Evolutionary conservation across 2,797 vertebrate genomes (phyloP).

Genomic region (Syngnathus acus): DNA sequence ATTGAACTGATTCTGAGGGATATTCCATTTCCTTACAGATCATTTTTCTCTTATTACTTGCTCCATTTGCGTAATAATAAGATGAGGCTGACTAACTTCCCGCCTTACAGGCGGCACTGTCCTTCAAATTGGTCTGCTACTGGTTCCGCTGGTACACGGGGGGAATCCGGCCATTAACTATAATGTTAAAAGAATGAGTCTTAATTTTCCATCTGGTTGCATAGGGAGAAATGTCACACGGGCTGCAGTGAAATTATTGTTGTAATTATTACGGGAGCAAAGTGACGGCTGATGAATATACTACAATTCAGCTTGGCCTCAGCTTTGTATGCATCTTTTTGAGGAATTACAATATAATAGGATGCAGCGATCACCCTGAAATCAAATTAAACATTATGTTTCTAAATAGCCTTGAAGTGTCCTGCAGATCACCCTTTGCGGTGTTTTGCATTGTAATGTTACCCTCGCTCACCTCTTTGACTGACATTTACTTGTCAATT

Average conservation of each 20-base stretch:
- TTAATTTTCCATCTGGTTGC: slow-evolving; percentile 64
- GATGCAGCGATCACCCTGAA: not conserved
- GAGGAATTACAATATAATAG: not conserved
- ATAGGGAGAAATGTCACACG: slow-evolving; percentile 63
- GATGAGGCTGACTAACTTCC: slow-evolving; percentile 4
- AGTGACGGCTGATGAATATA: slow-evolving; percentile 6
- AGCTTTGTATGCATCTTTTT: not conserved
- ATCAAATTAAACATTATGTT: not conserved
- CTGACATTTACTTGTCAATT: slow-evolving; percentile 68
- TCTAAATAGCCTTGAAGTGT: slow-evolving; percentile 5
- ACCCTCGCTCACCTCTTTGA: slow-evolving; percentile 25
- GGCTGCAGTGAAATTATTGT: slow-evolving; percentile 53
- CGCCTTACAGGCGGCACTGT: slow-evolving; percentile 21
- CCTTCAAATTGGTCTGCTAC: slow-evolving; percentile 1
- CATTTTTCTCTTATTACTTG: slow-evolving; percentile 1
- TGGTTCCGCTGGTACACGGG: slow-evolving; percentile 32
- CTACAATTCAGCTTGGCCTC: not conserved
- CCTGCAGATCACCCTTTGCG: slow-evolving; percentile 11
- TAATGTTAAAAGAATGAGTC: slow-evolving; percentile 63
- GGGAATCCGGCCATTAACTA: slow-evolving; percentile 39
- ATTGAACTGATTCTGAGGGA: not conserved
- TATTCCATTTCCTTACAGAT: not conserved
- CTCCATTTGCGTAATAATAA: not conserved
- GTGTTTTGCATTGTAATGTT: slow-evolving; percentile 38
- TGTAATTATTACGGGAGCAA: slow-evolving; percentile 50